Percentiles rank a stretch among this genome's conserved stretches.
These are phyloP conservation scores for Botia kubotai DNA, from an alignment of 2,797 vertebrate species.

Conservation along the genomic window DNA sequence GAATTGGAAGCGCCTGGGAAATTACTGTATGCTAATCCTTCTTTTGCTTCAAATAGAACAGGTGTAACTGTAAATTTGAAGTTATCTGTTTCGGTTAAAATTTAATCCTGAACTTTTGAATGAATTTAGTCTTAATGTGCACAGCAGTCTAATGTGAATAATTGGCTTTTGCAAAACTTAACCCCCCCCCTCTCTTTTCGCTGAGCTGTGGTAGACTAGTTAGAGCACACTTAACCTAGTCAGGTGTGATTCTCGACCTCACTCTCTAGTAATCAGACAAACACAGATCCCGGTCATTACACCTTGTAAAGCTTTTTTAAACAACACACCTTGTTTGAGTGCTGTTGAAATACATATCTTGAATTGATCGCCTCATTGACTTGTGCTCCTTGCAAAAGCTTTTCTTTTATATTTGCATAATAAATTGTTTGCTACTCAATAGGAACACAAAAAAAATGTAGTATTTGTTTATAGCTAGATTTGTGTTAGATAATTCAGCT, in stretches of 20 bases:
- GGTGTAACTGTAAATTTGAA: too few relatives aligned
- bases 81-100: not conserved
- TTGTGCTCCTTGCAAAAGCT: not conserved
- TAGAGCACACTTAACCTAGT: not conserved
- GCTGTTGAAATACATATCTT: not conserved
- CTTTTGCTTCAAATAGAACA: not conserved
- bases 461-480: constrained; percentile 20
- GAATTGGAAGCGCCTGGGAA: constrained; percentile 2
- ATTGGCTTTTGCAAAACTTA: not conserved
- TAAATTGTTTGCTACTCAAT: not conserved
- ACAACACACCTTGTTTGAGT: not conserved
- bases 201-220: not conserved
- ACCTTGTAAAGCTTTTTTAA: not conserved
- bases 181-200: not conserved
- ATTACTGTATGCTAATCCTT: not conserved
- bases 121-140: not conserved
- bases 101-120: not conserved
- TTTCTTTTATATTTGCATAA: constrained; percentile 4
- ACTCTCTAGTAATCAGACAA: not conserved
- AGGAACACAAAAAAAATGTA: not conserved
- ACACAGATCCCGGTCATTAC: not conserved
- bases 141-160: constrained; percentile 10
- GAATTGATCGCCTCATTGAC: not conserved
- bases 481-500: constrained; percentile 1
- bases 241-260: not conserved